phyloP scores from a whole-genome alignment of 2,888 invertebrate species.

The Andricus curvator region DNA sequence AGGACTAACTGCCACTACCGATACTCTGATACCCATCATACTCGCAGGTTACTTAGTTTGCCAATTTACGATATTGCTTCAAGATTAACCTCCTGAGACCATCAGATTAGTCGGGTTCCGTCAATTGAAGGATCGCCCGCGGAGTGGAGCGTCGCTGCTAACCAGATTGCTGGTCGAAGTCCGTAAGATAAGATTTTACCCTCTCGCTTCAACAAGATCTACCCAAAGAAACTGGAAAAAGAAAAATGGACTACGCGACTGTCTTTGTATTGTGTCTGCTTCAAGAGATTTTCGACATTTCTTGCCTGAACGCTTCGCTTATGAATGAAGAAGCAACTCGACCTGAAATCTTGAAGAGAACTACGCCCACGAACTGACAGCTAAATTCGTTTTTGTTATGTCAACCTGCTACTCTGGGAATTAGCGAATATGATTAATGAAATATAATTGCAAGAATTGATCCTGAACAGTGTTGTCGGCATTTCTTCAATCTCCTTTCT shows the following conservation, averaged over 20 bases:
- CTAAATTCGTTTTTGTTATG: conserved; percentile 39
- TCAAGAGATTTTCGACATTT: conserved; percentile 37
- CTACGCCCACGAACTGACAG: conserved; percentile 35
- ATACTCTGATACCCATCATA: conserved; percentile 29
- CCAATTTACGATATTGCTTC: conserved; percentile 31
- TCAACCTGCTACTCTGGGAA: conserved; percentile 22
- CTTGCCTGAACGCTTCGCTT: conserved; percentile 31
- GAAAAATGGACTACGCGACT: conserved; percentile 38
- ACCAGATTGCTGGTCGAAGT: conserved; percentile 71
- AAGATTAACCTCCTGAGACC: conserved; percentile 36
- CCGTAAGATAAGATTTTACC: conserved; percentile 60
- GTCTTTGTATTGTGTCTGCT: conserved; percentile 31
- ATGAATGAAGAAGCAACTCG: conserved; percentile 33
- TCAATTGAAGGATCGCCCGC: conserved; percentile 57
- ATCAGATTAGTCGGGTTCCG: conserved; percentile 52
- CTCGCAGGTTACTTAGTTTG: conserved; percentile 23
- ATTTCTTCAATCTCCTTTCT: not conserved
- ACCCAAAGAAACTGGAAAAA: conserved; percentile 22
- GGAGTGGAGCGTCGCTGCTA: conserved; percentile 58
- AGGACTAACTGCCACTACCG: conserved; percentile 46
- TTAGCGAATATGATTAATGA: conserved; percentile 27
- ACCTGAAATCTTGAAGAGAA: conserved; percentile 31
- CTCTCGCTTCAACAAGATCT: conserved; percentile 16
- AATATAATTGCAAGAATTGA: not conserved
- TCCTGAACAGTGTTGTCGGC: not conserved